Base-by-base conservation (phyloP, 1,140 invertebrate species). In the Chelonus insularis region DNA sequence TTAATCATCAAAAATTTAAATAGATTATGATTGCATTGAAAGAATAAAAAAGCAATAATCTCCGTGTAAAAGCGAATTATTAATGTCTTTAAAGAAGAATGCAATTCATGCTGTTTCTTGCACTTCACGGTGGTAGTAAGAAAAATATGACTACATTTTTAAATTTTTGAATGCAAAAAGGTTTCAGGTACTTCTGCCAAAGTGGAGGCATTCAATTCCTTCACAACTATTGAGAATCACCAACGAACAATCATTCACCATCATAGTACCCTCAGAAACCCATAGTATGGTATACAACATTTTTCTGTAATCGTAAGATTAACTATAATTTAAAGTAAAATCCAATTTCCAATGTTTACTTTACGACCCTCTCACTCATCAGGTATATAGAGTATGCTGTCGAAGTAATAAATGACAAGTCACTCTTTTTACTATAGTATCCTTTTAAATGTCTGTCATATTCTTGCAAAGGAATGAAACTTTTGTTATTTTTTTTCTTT, bases 51-150 rank as follows among this genome's bases (percentile, higher is more conserved):
- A 54, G 12, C 48, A 16, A 32, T 67, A 71, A 71, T 71, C 64
- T 66, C 62, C 66, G 66, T 68, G 61, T 68, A 68, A 67, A 69
- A 62, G 61, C 62, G 36, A 71, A 65, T 68, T 69, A 65, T 65
- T 57, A 39, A 1, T 12, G 5, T 47, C 4, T 56, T 39, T 60
- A 36, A 32, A 20, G 9, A 0, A 16, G 34, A 68, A 29, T 29
- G 25, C 3, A 7, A 4, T 7, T 29, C 25, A 29, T 29, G 25
- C 25, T 29, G 25, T 4, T 57, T 65, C 29, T 61, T 8, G 14
- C 23, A 54, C 20, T 2, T 4, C 2, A 25, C 14, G 47, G 43
- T 52, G 59, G 12, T 25, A 52, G 34, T 11, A 34, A 52, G 18
- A 62, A 62, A 32, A 57, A 56, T 57, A 47, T 32, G 41, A 45